Evolutionary conservation across 2,797 vertebrate species (phyloP).

Genomic region (Pteronotus mesoamericanus): DNA sequence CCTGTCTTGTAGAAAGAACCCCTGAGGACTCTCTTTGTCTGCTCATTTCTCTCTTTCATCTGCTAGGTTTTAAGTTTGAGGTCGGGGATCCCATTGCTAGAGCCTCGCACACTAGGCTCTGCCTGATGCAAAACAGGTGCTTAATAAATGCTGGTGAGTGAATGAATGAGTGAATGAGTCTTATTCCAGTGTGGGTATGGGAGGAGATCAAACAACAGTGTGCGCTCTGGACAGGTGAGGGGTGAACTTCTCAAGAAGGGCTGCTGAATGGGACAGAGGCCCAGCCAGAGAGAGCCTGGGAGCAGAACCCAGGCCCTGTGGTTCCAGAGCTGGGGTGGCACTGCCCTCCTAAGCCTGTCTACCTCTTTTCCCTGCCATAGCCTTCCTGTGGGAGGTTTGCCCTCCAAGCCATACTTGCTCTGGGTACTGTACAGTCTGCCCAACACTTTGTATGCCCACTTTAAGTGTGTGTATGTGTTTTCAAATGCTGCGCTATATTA

Average conservation of each 20-base stretch:
- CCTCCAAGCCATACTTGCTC: background rate
- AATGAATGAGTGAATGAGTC: background rate
- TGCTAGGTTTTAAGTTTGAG: background rate
- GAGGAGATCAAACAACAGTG: background rate
- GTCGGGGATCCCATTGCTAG: background rate
- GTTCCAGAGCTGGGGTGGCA: background rate
- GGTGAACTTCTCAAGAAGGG: background rate
- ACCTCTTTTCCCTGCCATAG: background rate
- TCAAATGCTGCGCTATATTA: background rate
- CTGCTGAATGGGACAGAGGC: background rate
- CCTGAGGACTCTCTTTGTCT: background rate
- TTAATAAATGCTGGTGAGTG: background rate
- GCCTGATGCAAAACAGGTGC: background rate
- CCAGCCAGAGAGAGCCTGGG: background rate
- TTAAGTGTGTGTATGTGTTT: too few relatives aligned
- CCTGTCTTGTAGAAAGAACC: background rate
- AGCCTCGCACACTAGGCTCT: background rate
- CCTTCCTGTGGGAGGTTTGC: background rate
- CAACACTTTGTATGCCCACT: background rate
- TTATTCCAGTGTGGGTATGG: background rate
- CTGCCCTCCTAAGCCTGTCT: background rate
- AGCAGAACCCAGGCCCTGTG: background rate
- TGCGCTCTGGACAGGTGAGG: background rate
- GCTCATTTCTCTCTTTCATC: background rate
- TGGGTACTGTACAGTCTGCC: background rate